Evolutionary conservation across 2,113 vertebrate genomes (phyloP).

Genomic region (Puntigrus tetrazona): DNA sequence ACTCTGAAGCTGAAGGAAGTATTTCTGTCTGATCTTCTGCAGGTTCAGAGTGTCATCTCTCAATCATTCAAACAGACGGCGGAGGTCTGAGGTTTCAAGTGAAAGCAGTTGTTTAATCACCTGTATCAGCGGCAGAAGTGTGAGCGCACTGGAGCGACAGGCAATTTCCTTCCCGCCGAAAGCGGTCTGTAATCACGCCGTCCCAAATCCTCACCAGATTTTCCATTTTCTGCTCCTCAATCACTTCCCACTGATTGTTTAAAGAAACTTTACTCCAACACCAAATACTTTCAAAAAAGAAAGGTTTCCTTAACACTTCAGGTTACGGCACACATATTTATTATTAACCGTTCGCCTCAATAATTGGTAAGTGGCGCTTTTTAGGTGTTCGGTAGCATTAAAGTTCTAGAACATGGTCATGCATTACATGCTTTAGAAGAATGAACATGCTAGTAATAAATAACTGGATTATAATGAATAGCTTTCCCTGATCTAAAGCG

Average conservation of each 20-base stretch:
- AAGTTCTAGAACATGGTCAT: too few relatives aligned
- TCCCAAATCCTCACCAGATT: not conserved
- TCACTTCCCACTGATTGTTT: not conserved
- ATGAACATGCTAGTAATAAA: too few relatives aligned
- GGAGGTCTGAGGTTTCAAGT: not conserved
- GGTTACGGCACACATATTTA: not conserved
- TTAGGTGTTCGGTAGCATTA: too few relatives aligned
- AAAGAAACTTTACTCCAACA: not conserved
- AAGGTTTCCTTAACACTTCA: not conserved
- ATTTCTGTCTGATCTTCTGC: not conserved
- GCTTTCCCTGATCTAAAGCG: too few relatives aligned
- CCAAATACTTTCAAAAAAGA: not conserved
- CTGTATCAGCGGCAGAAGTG: not conserved
- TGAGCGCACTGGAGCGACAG: not conserved
- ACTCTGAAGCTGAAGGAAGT: not conserved
- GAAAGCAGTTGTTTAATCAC: not conserved
- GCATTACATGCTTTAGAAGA: too few relatives aligned
- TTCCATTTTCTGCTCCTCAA: conserved; percentile 8
- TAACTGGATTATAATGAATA: too few relatives aligned
- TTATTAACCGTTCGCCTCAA: too few relatives aligned
- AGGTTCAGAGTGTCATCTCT: not conserved
- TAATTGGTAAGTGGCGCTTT: too few relatives aligned
- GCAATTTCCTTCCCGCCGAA: not conserved
- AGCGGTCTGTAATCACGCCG: not conserved
- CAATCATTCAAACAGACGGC: not conserved